Percentiles rank a stretch among this genome's conserved stretches.
phyloP scores from a whole-genome alignment of 2,888 invertebrate species.

The Dicyrtomina minuta region DNA sequence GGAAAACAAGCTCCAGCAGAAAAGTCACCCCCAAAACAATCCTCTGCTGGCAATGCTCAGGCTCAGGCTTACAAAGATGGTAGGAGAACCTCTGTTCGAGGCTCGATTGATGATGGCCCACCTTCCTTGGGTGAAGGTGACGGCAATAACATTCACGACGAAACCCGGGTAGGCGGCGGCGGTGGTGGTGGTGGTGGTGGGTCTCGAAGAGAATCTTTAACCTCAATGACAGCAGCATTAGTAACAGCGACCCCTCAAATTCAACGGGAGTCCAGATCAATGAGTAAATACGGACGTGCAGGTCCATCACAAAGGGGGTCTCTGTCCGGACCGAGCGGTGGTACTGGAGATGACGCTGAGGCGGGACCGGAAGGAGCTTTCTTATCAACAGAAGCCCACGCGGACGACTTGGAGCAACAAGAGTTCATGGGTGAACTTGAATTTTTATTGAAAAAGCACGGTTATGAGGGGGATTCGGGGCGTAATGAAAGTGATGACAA shows the following conservation, averaged over 20 bases:
- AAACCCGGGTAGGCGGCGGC: not conserved
- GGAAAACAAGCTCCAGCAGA: slow-evolving; percentile 11
- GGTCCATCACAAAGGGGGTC: not conserved
- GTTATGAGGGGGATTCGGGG: slow-evolving; percentile 27
- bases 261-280: not conserved
- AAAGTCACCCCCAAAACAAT: not conserved
- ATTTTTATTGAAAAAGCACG: slow-evolving; percentile 37
- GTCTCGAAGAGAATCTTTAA: slow-evolving; percentile 18
- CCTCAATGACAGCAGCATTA: not conserved
- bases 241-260: not conserved
- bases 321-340: slow-evolving; percentile 1
- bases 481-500: slow-evolving; percentile 23
- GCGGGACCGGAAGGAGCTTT: slow-evolving; percentile 3
- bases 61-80: not conserved
- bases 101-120: slow-evolving; percentile 18
- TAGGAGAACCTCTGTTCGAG: not conserved
- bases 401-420: slow-evolving; percentile 21
- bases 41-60: too few relatives aligned
- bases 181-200: slow-evolving; percentile 4
- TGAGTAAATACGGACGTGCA: slow-evolving; percentile 15
- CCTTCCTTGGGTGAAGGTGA: slow-evolving; percentile 21
- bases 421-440: slow-evolving; percentile 42
- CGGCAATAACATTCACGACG: slow-evolving; percentile 8
- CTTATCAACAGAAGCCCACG: slow-evolving; percentile 20
- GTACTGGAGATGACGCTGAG: slow-evolving; percentile 2